phyloP scores from a whole-genome alignment of 1,140 invertebrate genomes.

The Lasioglossum albipes region DNA sequence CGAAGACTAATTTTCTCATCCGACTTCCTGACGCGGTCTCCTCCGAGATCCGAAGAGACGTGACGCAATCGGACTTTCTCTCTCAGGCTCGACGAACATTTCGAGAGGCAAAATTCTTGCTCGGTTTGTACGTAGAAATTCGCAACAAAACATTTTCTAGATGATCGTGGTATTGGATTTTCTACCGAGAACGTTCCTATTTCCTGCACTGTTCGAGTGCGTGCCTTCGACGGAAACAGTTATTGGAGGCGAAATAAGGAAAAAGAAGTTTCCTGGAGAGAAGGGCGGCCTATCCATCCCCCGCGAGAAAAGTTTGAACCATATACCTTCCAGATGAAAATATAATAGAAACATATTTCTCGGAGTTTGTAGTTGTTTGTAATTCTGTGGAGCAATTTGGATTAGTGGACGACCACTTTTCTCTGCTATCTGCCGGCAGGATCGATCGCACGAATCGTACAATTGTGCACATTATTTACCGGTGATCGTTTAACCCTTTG shows the following conservation, averaged over 20 bases:
- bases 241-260: slow-evolving; percentile 8
- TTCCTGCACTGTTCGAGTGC: neutral
- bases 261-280: slow-evolving; percentile 12
- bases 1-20: too few relatives aligned
- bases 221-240: neutral
- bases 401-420: neutral
- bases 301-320: slow-evolving; percentile 25
- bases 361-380: neutral
- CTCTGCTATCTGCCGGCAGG: neutral
- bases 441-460: neutral
- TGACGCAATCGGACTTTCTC: too few relatives aligned
- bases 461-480: neutral
- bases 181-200: too few relatives aligned
- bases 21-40: too few relatives aligned
- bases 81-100: too few relatives aligned
- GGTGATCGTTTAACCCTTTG: too few relatives aligned
- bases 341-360: neutral
- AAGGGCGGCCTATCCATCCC: too few relatives aligned
- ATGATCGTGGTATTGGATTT: too few relatives aligned
- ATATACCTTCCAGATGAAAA: neutral
- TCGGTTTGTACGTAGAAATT: too few relatives aligned
- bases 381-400: neutral
- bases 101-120: too few relatives aligned
- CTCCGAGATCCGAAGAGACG: too few relatives aligned
- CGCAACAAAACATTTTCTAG: too few relatives aligned